Percentiles rank a stretch among this genome's conserved stretches.
Conservation (phyloP, 2,113 vertebrate species). For the Meriones unguiculatus region DNA sequence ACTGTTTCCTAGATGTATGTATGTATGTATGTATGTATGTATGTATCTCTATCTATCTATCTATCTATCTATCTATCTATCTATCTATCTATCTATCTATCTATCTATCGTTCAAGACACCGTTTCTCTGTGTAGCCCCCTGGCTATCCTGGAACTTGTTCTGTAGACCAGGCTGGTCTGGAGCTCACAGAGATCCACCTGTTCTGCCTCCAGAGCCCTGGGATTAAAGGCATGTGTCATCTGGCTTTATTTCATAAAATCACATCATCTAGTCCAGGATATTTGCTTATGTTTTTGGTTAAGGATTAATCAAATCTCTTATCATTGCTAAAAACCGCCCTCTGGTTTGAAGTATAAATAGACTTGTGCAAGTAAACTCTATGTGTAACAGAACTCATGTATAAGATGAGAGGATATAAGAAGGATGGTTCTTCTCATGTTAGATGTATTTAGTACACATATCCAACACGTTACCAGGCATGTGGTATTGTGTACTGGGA, state of each 20-base stretch:
- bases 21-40: too few relatives aligned
- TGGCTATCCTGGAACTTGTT: neutral
- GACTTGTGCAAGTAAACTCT: neutral
- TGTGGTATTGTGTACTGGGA: neutral
- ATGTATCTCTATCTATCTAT: neutral
- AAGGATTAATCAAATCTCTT: neutral
- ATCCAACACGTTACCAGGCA: neutral
- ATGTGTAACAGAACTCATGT: neutral
- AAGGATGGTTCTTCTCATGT: neutral
- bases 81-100: too few relatives aligned
- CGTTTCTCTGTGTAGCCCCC: neutral
- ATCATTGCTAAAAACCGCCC: neutral
- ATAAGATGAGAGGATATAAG: neutral
- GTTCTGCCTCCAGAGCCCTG: neutral
- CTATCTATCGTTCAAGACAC: too few relatives aligned
- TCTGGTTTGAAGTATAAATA: neutral
- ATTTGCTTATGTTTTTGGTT: constrained; percentile 5
- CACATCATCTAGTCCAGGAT: neutral
- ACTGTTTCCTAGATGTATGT: neutral
- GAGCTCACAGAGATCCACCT: neutral
- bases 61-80: too few relatives aligned
- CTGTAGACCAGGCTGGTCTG: neutral
- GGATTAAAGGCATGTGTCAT: neutral
- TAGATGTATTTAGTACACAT: constrained; percentile 14
- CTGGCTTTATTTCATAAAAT: neutral